Percentiles rank a stretch among this genome's conserved stretches.
Conservation (phyloP, 1,140 invertebrate species). For the Drosophila paulistorum region DNA sequence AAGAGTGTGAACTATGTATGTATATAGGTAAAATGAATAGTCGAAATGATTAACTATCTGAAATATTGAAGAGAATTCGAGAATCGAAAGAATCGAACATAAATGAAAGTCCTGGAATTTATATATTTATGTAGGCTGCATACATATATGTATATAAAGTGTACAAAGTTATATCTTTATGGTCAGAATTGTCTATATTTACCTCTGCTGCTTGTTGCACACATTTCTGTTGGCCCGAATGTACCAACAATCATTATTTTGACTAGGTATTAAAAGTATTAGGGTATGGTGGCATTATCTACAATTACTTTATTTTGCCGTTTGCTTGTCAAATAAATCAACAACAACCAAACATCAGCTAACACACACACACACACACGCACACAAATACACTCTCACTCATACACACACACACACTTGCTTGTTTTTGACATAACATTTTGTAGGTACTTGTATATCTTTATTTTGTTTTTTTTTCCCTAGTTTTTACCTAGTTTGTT, state of each 20-base stretch:
- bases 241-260: not conserved
- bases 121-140: too few relatives aligned
- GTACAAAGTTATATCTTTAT: too few relatives aligned
- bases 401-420: constrained; percentile 17
- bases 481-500: constrained; percentile 55
- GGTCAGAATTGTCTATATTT: too few relatives aligned
- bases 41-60: too few relatives aligned
- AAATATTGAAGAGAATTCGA: too few relatives aligned
- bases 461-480: constrained; percentile 30
- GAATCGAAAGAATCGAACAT: too few relatives aligned
- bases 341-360: constrained; percentile 5
- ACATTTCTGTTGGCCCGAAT: too few relatives aligned
- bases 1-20: too few relatives aligned
- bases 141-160: too few relatives aligned
- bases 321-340: constrained; percentile 69
- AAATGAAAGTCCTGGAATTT: too few relatives aligned
- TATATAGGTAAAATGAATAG: too few relatives aligned
- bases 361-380: constrained; percentile 16
- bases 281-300: constrained; percentile 41
- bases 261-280: constrained; percentile 1
- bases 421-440: constrained; percentile 15
- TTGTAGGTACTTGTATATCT: constrained; percentile 35
- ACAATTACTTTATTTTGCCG: constrained; percentile 49
- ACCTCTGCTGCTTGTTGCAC: too few relatives aligned
- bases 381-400: constrained; percentile 11